These are phyloP conservation scores for Pachyuromys duprasi DNA, from an alignment of 2,797 vertebrate genomes.

Conservation along the genomic window DNA sequence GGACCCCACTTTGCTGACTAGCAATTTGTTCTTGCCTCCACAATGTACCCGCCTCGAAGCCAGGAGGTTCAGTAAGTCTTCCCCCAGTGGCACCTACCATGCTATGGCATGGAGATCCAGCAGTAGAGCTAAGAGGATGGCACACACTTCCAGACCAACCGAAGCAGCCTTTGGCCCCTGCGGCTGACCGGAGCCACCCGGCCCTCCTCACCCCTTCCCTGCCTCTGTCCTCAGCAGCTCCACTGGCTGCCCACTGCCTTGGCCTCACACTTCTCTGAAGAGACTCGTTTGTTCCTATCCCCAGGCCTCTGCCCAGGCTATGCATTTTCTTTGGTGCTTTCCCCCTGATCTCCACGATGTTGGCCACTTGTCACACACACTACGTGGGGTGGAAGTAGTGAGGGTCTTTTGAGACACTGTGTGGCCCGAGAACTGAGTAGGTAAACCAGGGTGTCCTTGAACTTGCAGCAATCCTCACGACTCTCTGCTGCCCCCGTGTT, in stretches of 20 bases:
- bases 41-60: not conserved
- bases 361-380: not conserved
- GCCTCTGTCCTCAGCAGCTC: not conserved
- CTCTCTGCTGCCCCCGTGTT: not conserved
- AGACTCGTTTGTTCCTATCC: not conserved
- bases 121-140: not conserved
- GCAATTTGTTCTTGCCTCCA: not conserved
- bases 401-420: not conserved
- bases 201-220: not conserved
- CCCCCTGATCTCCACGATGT: not conserved
- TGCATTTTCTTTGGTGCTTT: not conserved
- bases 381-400: no score
- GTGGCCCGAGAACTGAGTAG: not conserved
- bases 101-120: not conserved
- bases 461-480: not conserved
- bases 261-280: not conserved
- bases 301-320: not conserved
- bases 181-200: not conserved
- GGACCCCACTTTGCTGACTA: no score
- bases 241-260: rapidly evolving
- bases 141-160: not conserved
- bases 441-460: not conserved
- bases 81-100: not conserved
- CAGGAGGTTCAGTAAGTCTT: not conserved
- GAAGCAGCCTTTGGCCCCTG: not conserved